Percentiles rank a stretch among this genome's conserved stretches.
These are phyloP conservation scores for Ctenicera cuprea DNA, from an alignment of 2,888 invertebrate species.

Conservation along the genomic window DNA sequence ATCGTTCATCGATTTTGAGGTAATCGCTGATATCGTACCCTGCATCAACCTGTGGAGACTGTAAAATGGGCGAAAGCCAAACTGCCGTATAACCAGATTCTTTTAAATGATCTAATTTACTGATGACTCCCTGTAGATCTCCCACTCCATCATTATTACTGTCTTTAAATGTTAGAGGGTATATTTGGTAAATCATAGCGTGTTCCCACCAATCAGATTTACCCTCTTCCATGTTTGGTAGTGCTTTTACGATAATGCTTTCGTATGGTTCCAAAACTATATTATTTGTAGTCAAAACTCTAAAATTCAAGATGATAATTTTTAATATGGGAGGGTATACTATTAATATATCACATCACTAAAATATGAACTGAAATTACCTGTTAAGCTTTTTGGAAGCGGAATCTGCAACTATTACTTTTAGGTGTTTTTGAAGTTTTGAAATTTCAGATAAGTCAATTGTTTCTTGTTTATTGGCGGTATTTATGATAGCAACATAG, in stretches of 20 bases:
- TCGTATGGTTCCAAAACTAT: constrained; percentile 33
- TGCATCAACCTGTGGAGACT: constrained; percentile 89
- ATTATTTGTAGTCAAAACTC: constrained; percentile 4
- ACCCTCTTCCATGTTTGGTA: neutral
- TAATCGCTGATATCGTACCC: constrained; percentile 92
- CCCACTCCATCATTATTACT: constrained; percentile 90
- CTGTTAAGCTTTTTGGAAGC: constrained; percentile 22
- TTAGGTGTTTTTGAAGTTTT: constrained; percentile 8
- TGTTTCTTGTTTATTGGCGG: neutral
- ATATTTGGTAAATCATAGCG: constrained; percentile 89
- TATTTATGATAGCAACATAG: constrained; percentile 8
- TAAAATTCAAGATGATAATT: constrained; percentile 7
- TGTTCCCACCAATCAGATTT: constrained; percentile 86
- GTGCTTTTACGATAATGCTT: constrained; percentile 33
- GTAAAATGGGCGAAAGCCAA: constrained; percentile 91
- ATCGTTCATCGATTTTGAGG: constrained; percentile 81
- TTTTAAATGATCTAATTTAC: constrained; percentile 64
- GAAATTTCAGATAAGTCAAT: constrained; percentile 13
- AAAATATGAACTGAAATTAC: too few species aligned
- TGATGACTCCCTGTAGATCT: constrained; percentile 83
- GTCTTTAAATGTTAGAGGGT: constrained; percentile 86
- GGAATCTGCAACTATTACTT: constrained; percentile 10
- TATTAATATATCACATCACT: too few species aligned
- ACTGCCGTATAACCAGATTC: constrained; percentile 84
- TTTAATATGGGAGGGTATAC: too few species aligned